Evolutionary conservation across 35 echinoderm and acorn worm species (phyloP).

Genomic region (Stichopus chloronotus): DNA sequence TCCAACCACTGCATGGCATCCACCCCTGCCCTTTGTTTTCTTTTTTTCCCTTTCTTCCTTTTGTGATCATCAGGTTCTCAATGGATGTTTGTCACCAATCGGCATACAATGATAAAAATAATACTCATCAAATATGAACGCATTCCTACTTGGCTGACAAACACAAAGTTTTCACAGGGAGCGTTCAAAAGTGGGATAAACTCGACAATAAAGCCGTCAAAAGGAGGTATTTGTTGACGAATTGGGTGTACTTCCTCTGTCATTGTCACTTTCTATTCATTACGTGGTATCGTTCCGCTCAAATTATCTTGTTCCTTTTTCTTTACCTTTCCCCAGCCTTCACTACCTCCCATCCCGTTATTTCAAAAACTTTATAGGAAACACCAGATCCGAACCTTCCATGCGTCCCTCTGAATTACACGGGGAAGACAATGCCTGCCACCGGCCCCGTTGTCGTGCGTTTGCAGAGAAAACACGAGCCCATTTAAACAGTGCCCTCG

Average conservation of each 20-base stretch:
- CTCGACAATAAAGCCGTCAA: constrained; percentile 4
- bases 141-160: neutral
- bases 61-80: neutral
- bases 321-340: neutral
- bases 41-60: neutral
- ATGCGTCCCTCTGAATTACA: too few species aligned
- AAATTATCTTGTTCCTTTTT: neutral
- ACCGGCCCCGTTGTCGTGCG: too few species aligned
- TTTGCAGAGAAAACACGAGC: neutral
- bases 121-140: neutral
- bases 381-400: too few species aligned
- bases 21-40: too few species aligned
- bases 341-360: too few species aligned
- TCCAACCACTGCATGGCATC: too few species aligned
- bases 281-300: neutral
- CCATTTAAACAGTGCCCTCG: too few species aligned
- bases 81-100: neutral
- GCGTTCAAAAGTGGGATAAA: neutral
- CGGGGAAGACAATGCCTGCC: too few species aligned
- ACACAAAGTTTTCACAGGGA: neutral
- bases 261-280: neutral
- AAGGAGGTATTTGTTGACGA: constrained; percentile 37
- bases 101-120: neutral
- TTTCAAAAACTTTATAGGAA: too few species aligned
- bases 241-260: constrained; percentile 11